Conservation (phyloP, 2,888 invertebrate genomes). For the Mythimna ferrago region DNA sequence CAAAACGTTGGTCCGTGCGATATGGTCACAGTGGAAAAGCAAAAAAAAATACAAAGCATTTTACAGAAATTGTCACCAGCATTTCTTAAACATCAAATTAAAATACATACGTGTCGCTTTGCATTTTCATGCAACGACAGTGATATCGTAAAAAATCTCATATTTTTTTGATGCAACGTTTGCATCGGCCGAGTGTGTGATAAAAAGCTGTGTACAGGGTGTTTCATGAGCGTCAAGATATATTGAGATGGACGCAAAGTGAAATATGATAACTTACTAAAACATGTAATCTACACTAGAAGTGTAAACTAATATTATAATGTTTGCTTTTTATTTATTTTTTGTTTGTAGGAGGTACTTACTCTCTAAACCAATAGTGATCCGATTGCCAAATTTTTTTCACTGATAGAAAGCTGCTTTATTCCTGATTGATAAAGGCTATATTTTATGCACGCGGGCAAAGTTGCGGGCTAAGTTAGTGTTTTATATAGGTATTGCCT, state of each 20-base stretch:
- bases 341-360: too few species aligned
- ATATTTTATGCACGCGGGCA: too few species aligned
- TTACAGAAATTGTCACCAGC: constrained; percentile 24
- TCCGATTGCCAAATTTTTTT: too few species aligned
- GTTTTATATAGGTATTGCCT: too few species aligned
- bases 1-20: background rate
- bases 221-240: constrained; percentile 21
- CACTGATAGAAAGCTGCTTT: too few species aligned
- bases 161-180: constrained; percentile 34
- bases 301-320: too few species aligned
- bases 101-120: constrained; percentile 45
- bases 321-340: too few species aligned
- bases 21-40: background rate
- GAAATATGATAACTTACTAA: too few species aligned
- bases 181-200: constrained; percentile 32
- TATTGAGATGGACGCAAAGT: constrained; percentile 6
- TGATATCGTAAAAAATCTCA: constrained; percentile 55
- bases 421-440: too few species aligned
- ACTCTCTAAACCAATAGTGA: too few species aligned
- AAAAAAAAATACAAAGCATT: constrained; percentile 13
- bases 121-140: constrained; percentile 44
- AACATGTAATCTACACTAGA: too few species aligned
- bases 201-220: constrained; percentile 32
- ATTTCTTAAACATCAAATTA: constrained; percentile 54
- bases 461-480: too few species aligned